phyloP scores from a whole-genome alignment of 2,888 invertebrate genomes.

The Leucophenga maculata region DNA sequence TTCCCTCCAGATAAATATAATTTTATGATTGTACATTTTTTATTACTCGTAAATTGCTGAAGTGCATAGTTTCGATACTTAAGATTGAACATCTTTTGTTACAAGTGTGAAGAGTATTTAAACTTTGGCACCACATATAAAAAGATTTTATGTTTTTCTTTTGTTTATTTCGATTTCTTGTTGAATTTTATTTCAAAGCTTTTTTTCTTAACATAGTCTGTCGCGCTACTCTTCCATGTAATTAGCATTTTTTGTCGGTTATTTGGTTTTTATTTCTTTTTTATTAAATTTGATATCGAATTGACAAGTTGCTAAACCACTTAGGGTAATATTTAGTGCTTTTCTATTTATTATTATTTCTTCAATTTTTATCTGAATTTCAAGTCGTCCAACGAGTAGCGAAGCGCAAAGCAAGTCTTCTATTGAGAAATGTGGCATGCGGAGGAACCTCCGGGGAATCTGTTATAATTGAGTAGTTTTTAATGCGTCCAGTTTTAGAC shows the following conservation, averaged over 20 bases:
- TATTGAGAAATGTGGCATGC: background rate
- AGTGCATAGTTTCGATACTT: too few relatives aligned
- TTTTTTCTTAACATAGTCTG: background rate
- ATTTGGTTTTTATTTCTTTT: constrained; percentile 55
- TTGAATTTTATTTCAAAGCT: background rate
- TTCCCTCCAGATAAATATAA: too few relatives aligned
- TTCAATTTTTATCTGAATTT: constrained; percentile 2
- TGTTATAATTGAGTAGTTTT: background rate
- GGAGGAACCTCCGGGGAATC: too few relatives aligned
- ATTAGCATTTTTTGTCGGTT: constrained; percentile 63
- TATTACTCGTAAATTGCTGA: background rate
- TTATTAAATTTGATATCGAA: constrained; percentile 60
- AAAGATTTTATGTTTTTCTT: background rate
- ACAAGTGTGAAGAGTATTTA: too few relatives aligned
- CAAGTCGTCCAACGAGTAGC: background rate
- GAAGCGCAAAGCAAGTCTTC: background rate
- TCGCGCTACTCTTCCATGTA: constrained; percentile 25
- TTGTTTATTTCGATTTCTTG: background rate
- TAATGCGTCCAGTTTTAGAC: constrained; percentile 1
- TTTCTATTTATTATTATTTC: constrained; percentile 17
- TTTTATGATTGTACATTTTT: background rate
- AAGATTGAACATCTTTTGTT: too few relatives aligned
- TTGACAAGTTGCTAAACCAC: constrained; percentile 61
- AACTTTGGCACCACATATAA: too few relatives aligned
- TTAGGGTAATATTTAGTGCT: constrained; percentile 37